These are phyloP conservation scores for Kryptolebias marmoratus DNA, from an alignment of 2,113 vertebrate species.

Conservation along the genomic window DNA sequence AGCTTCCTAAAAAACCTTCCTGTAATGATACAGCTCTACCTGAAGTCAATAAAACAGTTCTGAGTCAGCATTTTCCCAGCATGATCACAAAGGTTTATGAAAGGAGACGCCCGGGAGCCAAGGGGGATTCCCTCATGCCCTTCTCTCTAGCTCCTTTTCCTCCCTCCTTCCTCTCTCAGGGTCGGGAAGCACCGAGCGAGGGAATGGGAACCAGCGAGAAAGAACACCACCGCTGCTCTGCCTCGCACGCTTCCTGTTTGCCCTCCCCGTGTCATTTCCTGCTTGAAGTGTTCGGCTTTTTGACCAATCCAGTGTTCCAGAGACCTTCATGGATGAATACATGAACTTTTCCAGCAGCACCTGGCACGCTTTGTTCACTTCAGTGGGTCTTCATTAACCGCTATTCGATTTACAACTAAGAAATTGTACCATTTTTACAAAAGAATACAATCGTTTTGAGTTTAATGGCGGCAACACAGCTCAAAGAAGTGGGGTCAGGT, in stretches of 20 bases:
- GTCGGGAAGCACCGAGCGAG: constrained; percentile 25
- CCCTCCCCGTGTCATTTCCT: constrained; percentile 65
- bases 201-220: constrained; percentile 42
- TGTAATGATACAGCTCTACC: too few species aligned
- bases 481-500: too few species aligned
- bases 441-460: too few species aligned
- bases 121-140: neutral
- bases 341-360: constrained; percentile 28
- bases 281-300: constrained; percentile 38
- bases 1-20: too few species aligned
- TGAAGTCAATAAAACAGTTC: constrained; percentile 5
- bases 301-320: constrained; percentile 37
- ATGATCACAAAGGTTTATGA: neutral
- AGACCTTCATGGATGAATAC: constrained; percentile 26
- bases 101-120: neutral
- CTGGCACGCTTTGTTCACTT: neutral
- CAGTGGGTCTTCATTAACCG: neutral
- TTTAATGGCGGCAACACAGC: too few species aligned
- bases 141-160: constrained; percentile 36
- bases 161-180: constrained; percentile 31
- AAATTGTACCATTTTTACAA: too few species aligned
- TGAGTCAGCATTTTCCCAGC: constrained; percentile 31
- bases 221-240: constrained; percentile 54
- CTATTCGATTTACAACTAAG: too few species aligned
- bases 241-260: constrained; percentile 63